These are phyloP conservation scores for Ardeotis arabs DNA, from an alignment of 2,113 vertebrate species.

Conservation along the genomic window DNA sequence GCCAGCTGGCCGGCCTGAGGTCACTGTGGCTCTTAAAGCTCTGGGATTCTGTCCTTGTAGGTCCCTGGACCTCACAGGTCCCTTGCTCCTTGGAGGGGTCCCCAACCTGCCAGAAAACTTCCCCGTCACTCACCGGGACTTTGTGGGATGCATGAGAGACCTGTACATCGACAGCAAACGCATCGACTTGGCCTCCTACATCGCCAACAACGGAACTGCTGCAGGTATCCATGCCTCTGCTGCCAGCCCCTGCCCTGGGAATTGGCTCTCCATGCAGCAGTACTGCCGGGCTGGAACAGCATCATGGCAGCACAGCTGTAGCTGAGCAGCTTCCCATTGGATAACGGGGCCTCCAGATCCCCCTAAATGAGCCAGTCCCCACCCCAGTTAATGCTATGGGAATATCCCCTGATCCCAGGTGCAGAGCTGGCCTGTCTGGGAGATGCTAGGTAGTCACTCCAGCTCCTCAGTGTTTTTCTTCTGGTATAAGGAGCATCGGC, in stretches of 20 bases:
- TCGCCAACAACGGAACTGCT: conserved; percentile 92
- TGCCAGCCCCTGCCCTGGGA: neutral
- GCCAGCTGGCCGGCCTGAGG: neutral
- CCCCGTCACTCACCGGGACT: conserved; percentile 89
- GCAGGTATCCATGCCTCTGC: conserved; percentile 77
- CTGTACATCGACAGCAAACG: conserved; percentile 91
- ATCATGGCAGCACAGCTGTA: neutral
- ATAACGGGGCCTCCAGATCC: neutral
- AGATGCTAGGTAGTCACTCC: neutral
- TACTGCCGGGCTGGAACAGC: neutral
- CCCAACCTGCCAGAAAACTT: conserved; percentile 97
- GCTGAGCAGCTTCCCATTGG: neutral
- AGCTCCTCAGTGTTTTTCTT: neutral
- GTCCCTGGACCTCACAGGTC: conserved; percentile 96
- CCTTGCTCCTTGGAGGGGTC: conserved; percentile 94
- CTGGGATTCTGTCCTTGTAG: conserved; percentile 65
- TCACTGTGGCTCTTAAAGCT: neutral
- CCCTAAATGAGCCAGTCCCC: neutral
- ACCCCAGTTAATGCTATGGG: neutral
- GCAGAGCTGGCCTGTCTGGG: neutral
- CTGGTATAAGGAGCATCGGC: neutral
- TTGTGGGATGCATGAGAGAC: conserved; percentile 95
- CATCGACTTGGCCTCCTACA: conserved; percentile 91
- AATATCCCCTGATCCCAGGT: neutral
- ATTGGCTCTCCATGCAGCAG: neutral